Percentiles rank a stretch among this genome's conserved stretches.
phyloP scores from a whole-genome alignment of 2,888 invertebrate species.

The Melikaiella ostensackeni region DNA sequence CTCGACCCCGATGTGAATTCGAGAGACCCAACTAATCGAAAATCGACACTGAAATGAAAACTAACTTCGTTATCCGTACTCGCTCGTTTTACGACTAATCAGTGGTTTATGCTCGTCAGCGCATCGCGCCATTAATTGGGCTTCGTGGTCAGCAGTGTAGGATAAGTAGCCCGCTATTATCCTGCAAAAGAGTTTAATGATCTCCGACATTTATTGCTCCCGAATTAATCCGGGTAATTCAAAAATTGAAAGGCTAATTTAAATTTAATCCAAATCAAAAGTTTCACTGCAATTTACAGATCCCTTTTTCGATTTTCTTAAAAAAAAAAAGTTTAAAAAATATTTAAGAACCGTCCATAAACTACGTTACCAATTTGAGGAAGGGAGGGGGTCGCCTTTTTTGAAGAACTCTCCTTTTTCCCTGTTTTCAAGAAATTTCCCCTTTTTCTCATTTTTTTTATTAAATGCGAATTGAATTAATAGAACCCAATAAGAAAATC shows the following conservation, averaged over 20 bases:
- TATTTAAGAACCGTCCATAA: too few relatives aligned
- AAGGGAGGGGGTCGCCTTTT: too few relatives aligned
- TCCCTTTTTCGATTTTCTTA: neutral
- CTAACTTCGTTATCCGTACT: conserved; percentile 1
- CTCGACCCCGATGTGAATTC: neutral
- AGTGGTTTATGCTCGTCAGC: conserved; percentile 8
- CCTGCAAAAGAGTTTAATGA: neutral
- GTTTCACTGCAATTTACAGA: neutral
- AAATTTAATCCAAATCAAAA: conserved; percentile 6
- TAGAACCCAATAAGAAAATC: too few relatives aligned
- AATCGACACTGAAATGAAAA: neutral
- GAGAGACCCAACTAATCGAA: neutral
- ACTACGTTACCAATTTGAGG: too few relatives aligned
- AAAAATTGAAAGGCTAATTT: neutral
- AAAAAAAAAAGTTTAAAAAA: neutral
- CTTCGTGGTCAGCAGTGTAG: neutral
- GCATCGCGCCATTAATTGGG: neutral
- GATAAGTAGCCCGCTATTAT: neutral
- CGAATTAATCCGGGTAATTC: too few relatives aligned
- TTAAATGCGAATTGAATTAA: too few relatives aligned
- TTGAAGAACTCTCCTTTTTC: too few relatives aligned
- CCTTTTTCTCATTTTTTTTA: too few relatives aligned
- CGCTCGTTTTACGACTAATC: conserved; percentile 8
- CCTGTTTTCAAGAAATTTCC: too few relatives aligned
- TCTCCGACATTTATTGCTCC: neutral